A percentile compares a stretch with the other conserved stretches of the same genome.
Evolutionary conservation across 1,140 invertebrate species (phyloP).

Genomic region (Apocrypta bakeri): DNA sequence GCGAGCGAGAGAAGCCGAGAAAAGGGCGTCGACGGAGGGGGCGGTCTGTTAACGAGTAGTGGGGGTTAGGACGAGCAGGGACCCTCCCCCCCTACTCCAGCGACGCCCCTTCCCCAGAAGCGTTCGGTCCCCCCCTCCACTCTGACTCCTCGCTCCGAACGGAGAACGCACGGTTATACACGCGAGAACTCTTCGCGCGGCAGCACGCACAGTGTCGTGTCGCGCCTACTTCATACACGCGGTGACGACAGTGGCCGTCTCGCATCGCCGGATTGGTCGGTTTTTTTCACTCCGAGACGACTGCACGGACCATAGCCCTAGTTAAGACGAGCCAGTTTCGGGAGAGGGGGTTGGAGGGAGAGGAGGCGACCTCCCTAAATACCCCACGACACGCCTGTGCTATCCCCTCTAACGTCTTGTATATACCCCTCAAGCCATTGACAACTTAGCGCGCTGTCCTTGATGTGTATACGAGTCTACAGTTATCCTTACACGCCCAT

Average conservation of each 20-base stretch:
- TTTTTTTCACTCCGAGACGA: conserved; percentile 68
- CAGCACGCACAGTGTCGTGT: conserved; percentile 34
- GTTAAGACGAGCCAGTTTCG: conserved; percentile 58
- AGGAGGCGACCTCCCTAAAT: conserved; percentile 13
- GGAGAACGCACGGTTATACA: neutral
- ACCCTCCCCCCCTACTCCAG: neutral
- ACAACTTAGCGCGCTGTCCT: neutral
- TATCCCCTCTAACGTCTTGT: neutral
- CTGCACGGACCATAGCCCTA: conserved; percentile 73
- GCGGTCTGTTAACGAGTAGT: neutral
- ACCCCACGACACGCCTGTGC: conserved; percentile 17
- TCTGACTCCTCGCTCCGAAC: neutral
- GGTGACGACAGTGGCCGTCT: conserved; percentile 70
- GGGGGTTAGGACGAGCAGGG: conserved; percentile 7
- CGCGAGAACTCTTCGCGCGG: too few species aligned
- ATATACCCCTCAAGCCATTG: neutral
- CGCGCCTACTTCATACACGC: conserved; percentile 69
- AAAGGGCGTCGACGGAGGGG: neutral
- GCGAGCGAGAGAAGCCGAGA: conserved; percentile 20
- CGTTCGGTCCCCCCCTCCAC: neutral
- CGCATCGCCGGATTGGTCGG: conserved; percentile 73
- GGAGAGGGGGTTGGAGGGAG: neutral
- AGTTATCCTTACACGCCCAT: conserved; percentile 21
- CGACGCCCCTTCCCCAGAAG: neutral
- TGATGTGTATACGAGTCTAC: neutral